Evolutionary conservation across 2,888 invertebrate species (phyloP), one percentile per base, ranked within the genome.

Genomic region (Tigriopus californicus): DNA sequence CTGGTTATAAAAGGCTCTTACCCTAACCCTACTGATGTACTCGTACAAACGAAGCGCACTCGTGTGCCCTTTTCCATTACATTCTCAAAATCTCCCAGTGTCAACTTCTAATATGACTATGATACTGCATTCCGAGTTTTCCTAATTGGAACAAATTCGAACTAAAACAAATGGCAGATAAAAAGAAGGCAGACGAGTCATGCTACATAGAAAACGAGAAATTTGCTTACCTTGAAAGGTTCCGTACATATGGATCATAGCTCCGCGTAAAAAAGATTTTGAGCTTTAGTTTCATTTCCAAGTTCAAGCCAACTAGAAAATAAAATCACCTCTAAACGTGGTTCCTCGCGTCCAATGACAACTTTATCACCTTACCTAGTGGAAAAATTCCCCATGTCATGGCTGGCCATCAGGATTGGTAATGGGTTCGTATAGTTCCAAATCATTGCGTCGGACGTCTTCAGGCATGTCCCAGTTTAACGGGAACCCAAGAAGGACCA

Each of bases 321-420:
- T 33, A 44, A 44, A 44, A 15, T 49, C 8, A 5, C n/a, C n/a
- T n/a, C n/a, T 18, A 49, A 11, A 49, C 22, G 6, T 49, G 13
- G 46, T 5, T 3, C 5, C 46, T 5, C n/a, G 3, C 5, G 22
- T 20, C 6, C 20, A 49, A 4, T 49, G n/a, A n/a, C n/a, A n/a
- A 33, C 8, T 49, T 2, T 3, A 22, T 20, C 6, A 22, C 6
- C 4, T 49, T 22, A 49, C 49, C 22, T 49, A 6, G 22, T 67
- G 13, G 71, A 63, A 70, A 72, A 70, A 73, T 72, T 6, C 69
- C 66, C 73, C 73, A 73, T 0, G 73, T 72, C 73, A 73, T 73
- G 1, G 72, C 73, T 1, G 73, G 73, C 73, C 73, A 61, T 63
- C 61, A 18, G 60, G 60, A 33, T 66, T 57, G 1, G 66, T 66